These are phyloP conservation scores for Eupelmus urozonus DNA, from an alignment of 2,888 invertebrate species.

Conservation along the genomic window DNA sequence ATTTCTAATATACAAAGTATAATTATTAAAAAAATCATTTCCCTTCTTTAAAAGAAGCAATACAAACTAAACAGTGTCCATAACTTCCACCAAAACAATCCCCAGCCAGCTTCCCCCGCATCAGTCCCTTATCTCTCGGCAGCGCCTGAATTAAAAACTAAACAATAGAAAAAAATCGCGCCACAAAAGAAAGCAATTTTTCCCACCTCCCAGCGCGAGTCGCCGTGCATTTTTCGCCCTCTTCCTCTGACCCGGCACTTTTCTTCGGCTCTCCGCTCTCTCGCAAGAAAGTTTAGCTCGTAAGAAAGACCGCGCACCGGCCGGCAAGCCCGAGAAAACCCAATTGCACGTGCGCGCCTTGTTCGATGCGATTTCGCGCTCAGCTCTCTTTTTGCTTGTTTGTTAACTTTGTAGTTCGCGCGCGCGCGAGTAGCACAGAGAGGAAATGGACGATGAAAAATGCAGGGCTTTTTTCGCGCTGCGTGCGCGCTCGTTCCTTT, in stretches of 20 bases:
- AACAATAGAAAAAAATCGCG: too few species aligned
- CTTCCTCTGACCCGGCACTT: too few species aligned
- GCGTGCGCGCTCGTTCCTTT: background rate
- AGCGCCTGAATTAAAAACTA: too few species aligned
- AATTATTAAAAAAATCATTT: too few species aligned
- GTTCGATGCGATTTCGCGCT: background rate
- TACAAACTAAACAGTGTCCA: too few species aligned
- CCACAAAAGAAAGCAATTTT: too few species aligned
- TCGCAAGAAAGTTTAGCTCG: constrained; percentile 9
- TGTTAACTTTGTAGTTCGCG: constrained; percentile 43
- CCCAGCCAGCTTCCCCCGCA: too few species aligned
- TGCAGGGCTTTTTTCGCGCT: constrained; percentile 11
- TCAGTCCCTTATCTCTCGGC: too few species aligned
- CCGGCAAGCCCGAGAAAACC: constrained; percentile 12
- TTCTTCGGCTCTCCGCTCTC: background rate
- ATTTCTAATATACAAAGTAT: too few species aligned
- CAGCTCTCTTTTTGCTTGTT: constrained; percentile 18
- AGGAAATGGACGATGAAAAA: constrained; percentile 47
- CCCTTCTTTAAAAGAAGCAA: too few species aligned
- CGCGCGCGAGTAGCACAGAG: background rate
- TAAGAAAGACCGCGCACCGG: constrained; percentile 18
- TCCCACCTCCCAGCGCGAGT: too few species aligned
- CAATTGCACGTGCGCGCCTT: constrained; percentile 48
- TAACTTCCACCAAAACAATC: too few species aligned
- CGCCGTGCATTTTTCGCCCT: background rate